Base-by-base conservation (phyloP, 2,797 vertebrate species). In the Myotis daubentonii region DNA sequence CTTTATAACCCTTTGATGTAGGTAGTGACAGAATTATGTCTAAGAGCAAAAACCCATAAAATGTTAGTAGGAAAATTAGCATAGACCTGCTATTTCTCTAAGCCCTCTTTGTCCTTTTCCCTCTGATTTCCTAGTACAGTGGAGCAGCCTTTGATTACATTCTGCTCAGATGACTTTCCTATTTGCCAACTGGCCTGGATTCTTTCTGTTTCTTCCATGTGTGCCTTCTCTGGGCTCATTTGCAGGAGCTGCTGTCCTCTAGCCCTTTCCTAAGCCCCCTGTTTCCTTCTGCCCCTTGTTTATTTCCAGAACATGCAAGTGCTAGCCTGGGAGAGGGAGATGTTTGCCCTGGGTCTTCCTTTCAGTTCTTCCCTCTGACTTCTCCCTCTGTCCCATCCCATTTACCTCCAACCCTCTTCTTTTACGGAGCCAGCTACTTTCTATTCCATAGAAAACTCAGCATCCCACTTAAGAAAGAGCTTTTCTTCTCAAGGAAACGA, bases 1-100 rank as follows among this genome's bases (percentile, higher is more conserved):
- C 94, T 81, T 94, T 90, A 76, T 47, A 84, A 74, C 66, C 94
- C 87, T 97, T 82, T 97, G 96, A 97, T 80, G 84, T 95, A 91
- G 80, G 89, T 94, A 93, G 91, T 89, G 47, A 91, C 25, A 81
- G 95, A 94, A 95, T 97, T 97, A 96, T 84, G 83, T 65, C 88
- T 91, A 94, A 94, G 79, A 89, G 88, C 95, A 89, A 81, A 97
- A 87, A 22, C 53, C 92, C 78, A 89, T 84, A 84, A 92, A 94
- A 71, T 16, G 68, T 60, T 80, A 92, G 83, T 30, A 36, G 82
- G 89, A 22, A 95, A 93, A 86, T 90, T 65, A 79, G 82, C 70
- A 8, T 38, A 22, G 47, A 33, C 49, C 91, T 87, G 41, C 79
- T n/a, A 23, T 79, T 90, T 66, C 86, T 57, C 82, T 96, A 76